phyloP scores from a whole-genome alignment of 1,140 invertebrate genomes.

The Zaprionus capensis region DNA sequence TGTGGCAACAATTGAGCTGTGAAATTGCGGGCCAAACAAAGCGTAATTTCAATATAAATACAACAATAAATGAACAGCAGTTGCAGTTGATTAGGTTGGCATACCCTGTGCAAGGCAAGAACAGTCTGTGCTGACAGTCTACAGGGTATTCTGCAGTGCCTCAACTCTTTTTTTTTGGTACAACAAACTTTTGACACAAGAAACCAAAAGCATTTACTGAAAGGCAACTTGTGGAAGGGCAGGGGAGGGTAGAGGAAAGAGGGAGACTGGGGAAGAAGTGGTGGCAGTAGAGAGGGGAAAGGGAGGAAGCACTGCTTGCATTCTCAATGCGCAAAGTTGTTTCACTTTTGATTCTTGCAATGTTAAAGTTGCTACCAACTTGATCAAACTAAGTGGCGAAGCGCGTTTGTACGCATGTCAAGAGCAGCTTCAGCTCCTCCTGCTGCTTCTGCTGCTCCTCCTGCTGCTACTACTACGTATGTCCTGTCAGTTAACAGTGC shows the following conservation, averaged over 20 bases:
- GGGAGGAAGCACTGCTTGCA: neutral
- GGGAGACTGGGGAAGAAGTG: too few species aligned
- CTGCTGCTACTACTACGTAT: neutral
- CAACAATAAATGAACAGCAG: slow-evolving; percentile 5
- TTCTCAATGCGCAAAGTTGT: slow-evolving; percentile 46
- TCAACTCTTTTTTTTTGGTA: neutral
- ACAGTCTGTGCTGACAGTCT: neutral
- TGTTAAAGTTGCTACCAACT: slow-evolving; percentile 61
- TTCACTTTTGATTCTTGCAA: slow-evolving; percentile 79
- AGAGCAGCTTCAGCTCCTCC: slow-evolving; percentile 23
- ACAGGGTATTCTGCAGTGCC: neutral
- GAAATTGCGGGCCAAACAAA: slow-evolving; percentile 48
- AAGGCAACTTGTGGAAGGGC: slow-evolving; percentile 17
- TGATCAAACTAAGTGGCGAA: slow-evolving; percentile 75
- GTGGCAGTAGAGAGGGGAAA: too few species aligned
- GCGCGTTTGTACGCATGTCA: slow-evolving; percentile 72
- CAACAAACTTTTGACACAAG: neutral
- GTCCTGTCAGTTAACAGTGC: slow-evolving; percentile 27
- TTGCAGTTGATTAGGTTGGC: neutral
- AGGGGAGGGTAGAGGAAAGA: neutral
- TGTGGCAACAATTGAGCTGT: slow-evolving; percentile 61
- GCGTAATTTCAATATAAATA: slow-evolving; percentile 44
- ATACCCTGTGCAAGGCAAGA: neutral
- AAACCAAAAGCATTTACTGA: slow-evolving; percentile 30
- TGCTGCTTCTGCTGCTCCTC: neutral